Evolutionary conservation across 2,888 invertebrate species (phyloP), one percentile per base, ranked within the genome.

Genomic region (Agrotis ipsilon): DNA sequence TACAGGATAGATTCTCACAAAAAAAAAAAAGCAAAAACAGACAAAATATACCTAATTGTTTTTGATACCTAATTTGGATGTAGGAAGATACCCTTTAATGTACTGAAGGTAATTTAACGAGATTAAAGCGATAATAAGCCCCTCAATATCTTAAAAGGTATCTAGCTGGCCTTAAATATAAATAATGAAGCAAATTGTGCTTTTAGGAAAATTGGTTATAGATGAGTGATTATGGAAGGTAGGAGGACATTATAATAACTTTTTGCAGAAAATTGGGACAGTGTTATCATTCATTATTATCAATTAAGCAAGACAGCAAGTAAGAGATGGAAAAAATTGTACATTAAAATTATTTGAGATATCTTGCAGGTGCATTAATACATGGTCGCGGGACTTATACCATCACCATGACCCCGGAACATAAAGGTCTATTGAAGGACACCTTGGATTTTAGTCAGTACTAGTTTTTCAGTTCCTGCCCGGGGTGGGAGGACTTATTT

Each of bases 131-230:
- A 66, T 49, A 32, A 13, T 32, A 19, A 14, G 14, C 18, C n/a
- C 32, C 9, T 65, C 32, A 39, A 46, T 24, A 52, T 19, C 32
- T 1, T 48, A 46, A 19, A 45, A 21, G 57, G n/a, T 46, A 46
- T 46, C 43, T 51, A 59, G 46, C 18, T 46, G 72, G 19, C 46
- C 51, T 51, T 51, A 46, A 46, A 49, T 13, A 21, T 27, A 54
- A 68, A 70, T 70, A 60, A 70, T 59, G 59, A 43, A 54, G 39
- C 13, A 72, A 71, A 71, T 61, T 52, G n/a, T 59, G 59, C 71
- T 70, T 59, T 70, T 61, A 71, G 13, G 46, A 5, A 54, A 72
- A 71, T 71, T 70, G 45, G 71, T 24, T 46, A 58, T 52, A 27
- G 39, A 39, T 39, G 19, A 71, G 27, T 39, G 18, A 72, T 54